Conservation (phyloP, 2,113 vertebrate species). For the Pachypanchax playfairii region DNA sequence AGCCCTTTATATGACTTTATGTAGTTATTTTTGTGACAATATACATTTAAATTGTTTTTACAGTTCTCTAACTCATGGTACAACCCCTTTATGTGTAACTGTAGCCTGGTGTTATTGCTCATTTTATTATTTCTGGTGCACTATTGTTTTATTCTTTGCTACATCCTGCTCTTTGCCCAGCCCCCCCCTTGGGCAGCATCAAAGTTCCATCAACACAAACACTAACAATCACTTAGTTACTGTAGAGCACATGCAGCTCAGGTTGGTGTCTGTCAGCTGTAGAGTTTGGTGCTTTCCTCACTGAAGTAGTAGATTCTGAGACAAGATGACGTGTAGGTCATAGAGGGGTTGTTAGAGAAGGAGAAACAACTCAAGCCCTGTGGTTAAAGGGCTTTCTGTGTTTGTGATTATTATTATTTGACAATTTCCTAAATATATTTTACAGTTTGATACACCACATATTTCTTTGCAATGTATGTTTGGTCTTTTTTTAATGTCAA, state of each 20-base stretch:
- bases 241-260: constrained; percentile 6
- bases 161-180: constrained; percentile 49
- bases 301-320: constrained; percentile 8
- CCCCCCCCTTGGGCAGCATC: constrained; percentile 18
- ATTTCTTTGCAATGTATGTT: neutral
- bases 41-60: neutral
- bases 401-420: neutral
- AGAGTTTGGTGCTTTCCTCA: constrained; percentile 61
- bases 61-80: neutral
- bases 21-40: neutral
- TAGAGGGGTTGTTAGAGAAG: constrained; percentile 5
- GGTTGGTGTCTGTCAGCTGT: constrained; percentile 15
- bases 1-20: too few relatives aligned
- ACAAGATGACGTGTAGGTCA: constrained; percentile 45
- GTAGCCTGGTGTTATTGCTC: constrained; percentile 9
- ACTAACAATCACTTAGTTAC: neutral
- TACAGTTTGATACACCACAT: neutral
- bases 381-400: neutral
- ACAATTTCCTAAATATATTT: constrained; percentile 4
- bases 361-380: neutral
- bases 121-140: constrained; percentile 37
- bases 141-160: constrained; percentile 62
- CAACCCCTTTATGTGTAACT: constrained; percentile 9
- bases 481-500: constrained; percentile 29
- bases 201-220: constrained; percentile 19